Evolutionary conservation across 2,113 vertebrate species (phyloP).

Genomic region (Ovis aries): DNA sequence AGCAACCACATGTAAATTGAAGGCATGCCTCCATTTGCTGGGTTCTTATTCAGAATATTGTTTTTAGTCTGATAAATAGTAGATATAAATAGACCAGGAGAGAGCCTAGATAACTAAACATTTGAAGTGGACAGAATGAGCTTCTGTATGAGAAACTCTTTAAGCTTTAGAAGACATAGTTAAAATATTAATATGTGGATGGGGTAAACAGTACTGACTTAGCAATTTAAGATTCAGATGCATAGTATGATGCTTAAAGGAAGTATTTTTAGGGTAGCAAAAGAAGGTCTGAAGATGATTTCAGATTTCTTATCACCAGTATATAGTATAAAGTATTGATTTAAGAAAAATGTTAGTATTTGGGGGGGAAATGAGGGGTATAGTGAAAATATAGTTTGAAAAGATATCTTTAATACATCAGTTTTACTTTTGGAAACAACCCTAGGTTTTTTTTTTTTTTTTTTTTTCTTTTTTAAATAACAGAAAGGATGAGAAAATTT

Average conservation of each 20-base stretch:
- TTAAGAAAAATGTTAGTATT: neutral
- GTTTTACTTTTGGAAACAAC: conserved; percentile 23
- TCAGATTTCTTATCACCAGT: neutral
- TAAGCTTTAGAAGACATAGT: neutral
- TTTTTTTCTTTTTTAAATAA: neutral
- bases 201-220: neutral
- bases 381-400: conserved; percentile 10
- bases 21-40: neutral
- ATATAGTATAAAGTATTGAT: neutral
- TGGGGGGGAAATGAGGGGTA: fast-evolving
- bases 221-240: neutral
- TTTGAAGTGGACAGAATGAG: neutral
- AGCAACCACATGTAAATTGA: neutral
- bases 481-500: neutral
- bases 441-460: neutral
- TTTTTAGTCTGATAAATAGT: conserved; percentile 13
- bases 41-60: neutral
- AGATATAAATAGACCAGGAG: neutral
- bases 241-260: neutral
- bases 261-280: neutral
- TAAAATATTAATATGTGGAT: neutral
- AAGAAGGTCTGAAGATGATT: neutral
- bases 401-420: neutral
- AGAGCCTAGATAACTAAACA: neutral
- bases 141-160: neutral